These are phyloP conservation scores for Pinna nobilis DNA, from an alignment of 1,140 invertebrate genomes.

Conservation along the genomic window DNA sequence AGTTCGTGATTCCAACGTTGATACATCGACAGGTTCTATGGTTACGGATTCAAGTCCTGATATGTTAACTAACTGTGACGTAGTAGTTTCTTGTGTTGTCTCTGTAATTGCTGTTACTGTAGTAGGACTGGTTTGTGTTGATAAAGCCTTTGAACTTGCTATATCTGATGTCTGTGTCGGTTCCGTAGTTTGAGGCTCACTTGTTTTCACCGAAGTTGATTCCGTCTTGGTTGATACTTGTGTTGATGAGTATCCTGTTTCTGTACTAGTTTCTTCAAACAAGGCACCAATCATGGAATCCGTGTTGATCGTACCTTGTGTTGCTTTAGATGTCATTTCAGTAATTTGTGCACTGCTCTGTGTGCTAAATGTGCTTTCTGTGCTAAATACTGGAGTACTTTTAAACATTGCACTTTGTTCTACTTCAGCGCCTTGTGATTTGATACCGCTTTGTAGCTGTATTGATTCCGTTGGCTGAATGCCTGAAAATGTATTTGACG, in stretches of 20 bases:
- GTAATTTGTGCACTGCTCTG: too few relatives aligned
- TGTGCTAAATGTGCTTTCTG: too few relatives aligned
- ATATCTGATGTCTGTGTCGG: neutral
- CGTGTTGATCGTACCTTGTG: too few relatives aligned
- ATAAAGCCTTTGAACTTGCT: neutral
- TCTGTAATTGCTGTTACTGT: neutral
- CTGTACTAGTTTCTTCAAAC: neutral
- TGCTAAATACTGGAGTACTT: too few relatives aligned
- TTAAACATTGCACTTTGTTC: too few relatives aligned
- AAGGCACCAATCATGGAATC: too few relatives aligned
- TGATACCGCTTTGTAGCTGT: too few relatives aligned
- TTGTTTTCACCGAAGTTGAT: too few relatives aligned
- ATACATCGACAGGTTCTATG: neutral
- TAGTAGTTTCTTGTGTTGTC: neutral
- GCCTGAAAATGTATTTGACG: too few relatives aligned
- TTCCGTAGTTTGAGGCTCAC: neutral
- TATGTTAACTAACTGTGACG: neutral
- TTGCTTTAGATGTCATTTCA: too few relatives aligned
- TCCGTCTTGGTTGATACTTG: neutral
- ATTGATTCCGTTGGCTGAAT: too few relatives aligned
- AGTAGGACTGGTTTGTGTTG: neutral
- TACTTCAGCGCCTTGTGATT: too few relatives aligned
- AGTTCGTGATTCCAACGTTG: neutral
- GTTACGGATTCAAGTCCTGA: neutral
- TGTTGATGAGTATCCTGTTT: neutral